A percentile compares a stretch with the other conserved stretches of the same genome.
phyloP scores from a whole-genome alignment of 2,888 invertebrate genomes.

The Proisotoma minuta region DNA sequence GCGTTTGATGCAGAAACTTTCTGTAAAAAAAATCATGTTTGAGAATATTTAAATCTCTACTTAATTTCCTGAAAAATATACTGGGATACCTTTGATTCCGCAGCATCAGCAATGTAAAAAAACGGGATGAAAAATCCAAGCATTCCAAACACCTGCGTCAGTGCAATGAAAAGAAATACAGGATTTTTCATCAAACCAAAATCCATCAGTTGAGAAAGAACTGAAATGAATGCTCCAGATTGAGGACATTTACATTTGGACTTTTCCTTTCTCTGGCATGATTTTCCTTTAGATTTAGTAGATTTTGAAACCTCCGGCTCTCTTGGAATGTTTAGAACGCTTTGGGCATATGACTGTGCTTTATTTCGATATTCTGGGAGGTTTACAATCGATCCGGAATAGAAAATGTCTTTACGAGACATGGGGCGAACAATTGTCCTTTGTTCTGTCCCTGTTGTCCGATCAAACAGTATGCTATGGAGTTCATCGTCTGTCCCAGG shows the following conservation, averaged over 20 bases:
- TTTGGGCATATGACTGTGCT: constrained; percentile 68
- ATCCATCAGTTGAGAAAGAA: constrained; percentile 84
- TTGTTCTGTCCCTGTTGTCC: too few species aligned
- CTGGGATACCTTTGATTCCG: constrained; percentile 62
- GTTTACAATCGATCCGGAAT: constrained; percentile 54
- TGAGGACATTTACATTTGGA: too few species aligned
- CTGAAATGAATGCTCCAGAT: constrained; percentile 76
- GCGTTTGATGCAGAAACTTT: constrained; percentile 57
- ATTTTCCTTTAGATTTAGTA: neutral
- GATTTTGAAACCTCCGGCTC: too few species aligned
- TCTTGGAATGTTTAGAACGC: too few species aligned
- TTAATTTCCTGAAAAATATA: too few species aligned
- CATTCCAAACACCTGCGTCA: constrained; percentile 94
- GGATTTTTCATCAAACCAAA: constrained; percentile 79
- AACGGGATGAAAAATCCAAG: constrained; percentile 95
- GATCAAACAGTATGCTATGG: too few species aligned
- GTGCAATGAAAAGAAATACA: constrained; percentile 82
- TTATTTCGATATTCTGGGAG: constrained; percentile 89
- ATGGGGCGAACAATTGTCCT: neutral
- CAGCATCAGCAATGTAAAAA: constrained; percentile 83
- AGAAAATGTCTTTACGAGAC: neutral
- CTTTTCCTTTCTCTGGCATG: too few species aligned
- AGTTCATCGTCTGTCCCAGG: too few species aligned
- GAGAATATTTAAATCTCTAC: too few species aligned
- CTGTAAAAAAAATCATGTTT: constrained; percentile 53